Percentiles rank a stretch among this genome's conserved stretches.
Evolutionary conservation across 2,113 vertebrate species (phyloP).

Genomic region (Antechinus flavipes): DNA sequence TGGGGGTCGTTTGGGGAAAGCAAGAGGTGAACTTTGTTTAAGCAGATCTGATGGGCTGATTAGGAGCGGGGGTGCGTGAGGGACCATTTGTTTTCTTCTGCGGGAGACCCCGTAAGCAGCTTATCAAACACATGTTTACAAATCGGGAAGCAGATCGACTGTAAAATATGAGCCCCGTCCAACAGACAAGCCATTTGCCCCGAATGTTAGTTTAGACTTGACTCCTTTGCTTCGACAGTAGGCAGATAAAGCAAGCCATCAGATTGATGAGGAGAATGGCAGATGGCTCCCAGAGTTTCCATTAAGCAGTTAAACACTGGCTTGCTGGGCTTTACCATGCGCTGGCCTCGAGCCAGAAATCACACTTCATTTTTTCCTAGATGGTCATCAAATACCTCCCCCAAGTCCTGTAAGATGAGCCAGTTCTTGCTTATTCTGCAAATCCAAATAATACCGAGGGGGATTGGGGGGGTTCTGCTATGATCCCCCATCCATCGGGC

Average conservation of each 20-base stretch:
- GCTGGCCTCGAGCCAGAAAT: slow-evolving; percentile 77
- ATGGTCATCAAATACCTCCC: slow-evolving; percentile 69
- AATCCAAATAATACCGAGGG: slow-evolving; percentile 74
- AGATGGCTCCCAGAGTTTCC: slow-evolving; percentile 76
- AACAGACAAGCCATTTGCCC: slow-evolving; percentile 79
- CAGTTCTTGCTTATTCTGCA: slow-evolving; percentile 65
- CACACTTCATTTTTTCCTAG: slow-evolving; percentile 80
- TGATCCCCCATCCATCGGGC: not conserved
- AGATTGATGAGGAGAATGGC: slow-evolving; percentile 77
- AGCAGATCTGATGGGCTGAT: not conserved
- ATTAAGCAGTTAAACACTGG: slow-evolving; percentile 80
- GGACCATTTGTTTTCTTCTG: slow-evolving; percentile 51
- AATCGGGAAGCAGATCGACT: slow-evolving; percentile 56
- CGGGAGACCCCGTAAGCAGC: slow-evolving; percentile 54
- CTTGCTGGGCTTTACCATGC: slow-evolving; percentile 73
- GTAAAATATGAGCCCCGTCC: slow-evolving; percentile 66
- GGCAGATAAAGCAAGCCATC: slow-evolving; percentile 81
- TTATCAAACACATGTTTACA: slow-evolving; percentile 67
- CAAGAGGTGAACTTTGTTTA: not conserved
- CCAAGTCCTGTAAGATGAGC: slow-evolving; percentile 60
- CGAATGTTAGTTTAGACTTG: slow-evolving; percentile 81
- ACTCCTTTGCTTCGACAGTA: slow-evolving; percentile 79
- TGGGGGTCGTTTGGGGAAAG: slow-evolving; percentile 11
- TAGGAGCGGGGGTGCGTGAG: not conserved
- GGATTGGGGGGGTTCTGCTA: slow-evolving; percentile 59